Evolutionary conservation across 2,797 vertebrate species (phyloP), one percentile per base, ranked within the genome.

Genomic region (Tragopan temminckii): DNA sequence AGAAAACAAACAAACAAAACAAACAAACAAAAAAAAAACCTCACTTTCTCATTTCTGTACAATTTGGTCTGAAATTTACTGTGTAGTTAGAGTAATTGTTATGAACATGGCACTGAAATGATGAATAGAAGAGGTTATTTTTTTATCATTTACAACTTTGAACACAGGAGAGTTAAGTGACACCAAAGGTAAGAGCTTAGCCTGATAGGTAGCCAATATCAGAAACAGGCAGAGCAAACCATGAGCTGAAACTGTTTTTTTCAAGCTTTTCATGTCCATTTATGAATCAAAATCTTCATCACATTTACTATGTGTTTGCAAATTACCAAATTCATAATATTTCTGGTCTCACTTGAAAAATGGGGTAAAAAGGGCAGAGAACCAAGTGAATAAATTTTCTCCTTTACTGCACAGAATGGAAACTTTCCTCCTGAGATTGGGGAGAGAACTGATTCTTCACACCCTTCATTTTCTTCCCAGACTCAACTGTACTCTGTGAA

Each of bases 61-160:
- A 83, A 69, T 93, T 85, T 91, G 27, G 21, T 63, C 70, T 67
- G 74, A 52, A 71, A 67, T 88, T 95, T 90, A 72, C 52, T 67
- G 67, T 48, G 38, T 68, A 84, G 50, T 74, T 70, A 88, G 70
- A 88, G 68, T 76, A 81, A 86, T 67, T 86, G 46, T 57, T 88
- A 85, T 52, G 33, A 50, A 75, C 66, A 50, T 57, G 25, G 20
- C 50, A 80, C 35, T 77, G 71, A 87, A 90, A 89, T 45, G 46
- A 86, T 90, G 61, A 91, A 81, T 55, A 84, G 77, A 76, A 72
- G 42, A 58, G 19, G 5, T 17, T 43, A n/a, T 86, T 94, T 87
- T 90, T 77, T 80, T 90, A 67, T 77, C 43, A 70, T 90, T 95
- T 88, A 70, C 78, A 92, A 38, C 86, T 90, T 77, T 76, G 86